Evolutionary conservation across 2,113 vertebrate species (phyloP).

Genomic region (Pagrus major): DNA sequence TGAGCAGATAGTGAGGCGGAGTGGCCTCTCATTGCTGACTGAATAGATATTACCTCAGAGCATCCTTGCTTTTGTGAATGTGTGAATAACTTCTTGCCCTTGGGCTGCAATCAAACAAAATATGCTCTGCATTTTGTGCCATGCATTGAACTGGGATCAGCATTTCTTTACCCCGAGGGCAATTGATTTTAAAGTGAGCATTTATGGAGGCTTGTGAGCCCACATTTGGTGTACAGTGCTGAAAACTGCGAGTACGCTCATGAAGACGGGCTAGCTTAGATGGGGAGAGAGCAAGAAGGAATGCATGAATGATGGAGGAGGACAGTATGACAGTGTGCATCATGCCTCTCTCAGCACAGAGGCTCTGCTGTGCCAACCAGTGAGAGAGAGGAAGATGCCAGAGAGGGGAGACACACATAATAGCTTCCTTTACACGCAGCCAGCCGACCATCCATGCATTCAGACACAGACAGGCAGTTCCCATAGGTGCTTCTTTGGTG

Average conservation of each 20-base stretch:
- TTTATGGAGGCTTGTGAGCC: background rate
- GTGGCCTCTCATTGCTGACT: conserved; percentile 8
- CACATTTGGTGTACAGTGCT: background rate
- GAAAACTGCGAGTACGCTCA: background rate
- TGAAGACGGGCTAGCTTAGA: background rate
- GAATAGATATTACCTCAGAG: background rate
- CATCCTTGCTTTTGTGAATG: conserved; percentile 10
- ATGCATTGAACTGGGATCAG: conserved; percentile 8
- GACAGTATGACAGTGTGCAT: conserved; percentile 50
- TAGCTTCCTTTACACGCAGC: conserved; percentile 46
- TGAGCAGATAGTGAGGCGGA: conserved; percentile 8
- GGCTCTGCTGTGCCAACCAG: conserved; percentile 31
- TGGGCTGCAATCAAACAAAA: background rate
- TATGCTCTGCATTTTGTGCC: background rate
- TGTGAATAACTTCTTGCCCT: background rate
- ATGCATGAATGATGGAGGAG: conserved; percentile 47
- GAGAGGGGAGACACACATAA: conserved; percentile 31
- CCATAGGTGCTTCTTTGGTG: conserved; percentile 53
- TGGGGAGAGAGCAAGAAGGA: background rate
- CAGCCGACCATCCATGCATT: conserved; percentile 50
- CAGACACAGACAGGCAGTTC: conserved; percentile 56
- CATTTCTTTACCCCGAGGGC: background rate
- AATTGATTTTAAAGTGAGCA: conserved; percentile 6
- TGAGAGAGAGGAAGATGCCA: conserved; percentile 11
- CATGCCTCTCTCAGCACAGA: conserved; percentile 50